Percentiles rank a stretch among this genome's conserved stretches.
phyloP scores from a whole-genome alignment of 2,888 invertebrate genomes.

The Phalera bucephala region DNA sequence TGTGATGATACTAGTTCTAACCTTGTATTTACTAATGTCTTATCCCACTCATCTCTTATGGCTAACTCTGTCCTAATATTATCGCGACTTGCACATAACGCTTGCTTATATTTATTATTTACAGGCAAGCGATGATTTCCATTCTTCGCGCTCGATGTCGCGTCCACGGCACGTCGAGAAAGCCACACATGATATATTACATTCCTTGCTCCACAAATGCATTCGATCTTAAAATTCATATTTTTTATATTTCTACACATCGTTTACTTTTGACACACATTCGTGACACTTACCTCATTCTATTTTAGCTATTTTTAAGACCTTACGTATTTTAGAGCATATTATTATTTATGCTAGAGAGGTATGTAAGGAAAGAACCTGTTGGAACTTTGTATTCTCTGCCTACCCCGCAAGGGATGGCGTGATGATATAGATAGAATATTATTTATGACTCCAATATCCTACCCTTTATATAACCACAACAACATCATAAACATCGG shows the following conservation, averaged over 20 bases:
- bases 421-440: too few relatives aligned
- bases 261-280: slow-evolving; percentile 13
- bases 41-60: too few relatives aligned
- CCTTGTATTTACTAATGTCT: too few relatives aligned
- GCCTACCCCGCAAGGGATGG: too few relatives aligned
- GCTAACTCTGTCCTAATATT: slow-evolving; percentile 9
- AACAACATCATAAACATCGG: slow-evolving; percentile 27
- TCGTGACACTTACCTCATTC: too few relatives aligned
- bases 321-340: too few relatives aligned
- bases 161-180: slow-evolving; percentile 48
- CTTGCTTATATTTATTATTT: slow-evolving; percentile 51
- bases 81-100: slow-evolving; percentile 34
- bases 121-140: slow-evolving; percentile 50
- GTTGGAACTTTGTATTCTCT: too few relatives aligned
- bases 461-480: slow-evolving; percentile 24
- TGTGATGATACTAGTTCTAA: too few relatives aligned
- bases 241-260: slow-evolving; percentile 17
- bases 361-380: too few relatives aligned
- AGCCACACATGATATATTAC: slow-evolving; percentile 42
- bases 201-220: slow-evolving; percentile 30
- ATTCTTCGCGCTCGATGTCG: slow-evolving; percentile 56
- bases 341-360: too few relatives aligned
- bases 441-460: too few relatives aligned
- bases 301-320: too few relatives aligned
- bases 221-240: slow-evolving; percentile 19